These are phyloP conservation scores for Volucella inflata DNA, from an alignment of 2,888 invertebrate species.

Conservation along the genomic window DNA sequence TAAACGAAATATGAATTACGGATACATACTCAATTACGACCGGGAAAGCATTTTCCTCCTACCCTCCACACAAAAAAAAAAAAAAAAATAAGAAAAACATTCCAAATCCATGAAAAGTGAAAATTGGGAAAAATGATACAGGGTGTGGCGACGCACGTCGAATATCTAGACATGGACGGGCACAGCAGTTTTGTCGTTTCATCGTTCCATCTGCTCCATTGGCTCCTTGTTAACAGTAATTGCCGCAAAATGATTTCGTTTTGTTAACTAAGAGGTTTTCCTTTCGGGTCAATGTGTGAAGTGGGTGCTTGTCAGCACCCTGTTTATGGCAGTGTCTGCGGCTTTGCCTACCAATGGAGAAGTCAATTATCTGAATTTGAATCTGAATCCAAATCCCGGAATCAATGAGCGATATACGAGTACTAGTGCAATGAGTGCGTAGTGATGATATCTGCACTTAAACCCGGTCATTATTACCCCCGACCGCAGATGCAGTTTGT, in stretches of 20 bases:
- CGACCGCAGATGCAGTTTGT: slow-evolving; percentile 71
- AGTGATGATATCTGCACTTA: slow-evolving; percentile 75
- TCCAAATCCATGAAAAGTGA: slow-evolving; percentile 56
- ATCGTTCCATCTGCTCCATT: slow-evolving; percentile 73
- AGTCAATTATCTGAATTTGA: slow-evolving; percentile 62
- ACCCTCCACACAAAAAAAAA: no score
- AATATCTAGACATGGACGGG: no score
- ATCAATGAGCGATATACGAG: slow-evolving; percentile 70
- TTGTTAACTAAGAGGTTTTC: slow-evolving; percentile 73
- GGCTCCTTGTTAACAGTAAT: slow-evolving; percentile 76
- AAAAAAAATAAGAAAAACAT: slow-evolving; percentile 48
- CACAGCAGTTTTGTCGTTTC: slow-evolving; percentile 10
- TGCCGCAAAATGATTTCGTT: slow-evolving; percentile 74
- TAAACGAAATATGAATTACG: slow-evolving; percentile 49
- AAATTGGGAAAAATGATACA: slow-evolving; percentile 17
- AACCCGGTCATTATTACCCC: slow-evolving; percentile 71
- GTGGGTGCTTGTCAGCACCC: slow-evolving; percentile 69
- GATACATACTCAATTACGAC: slow-evolving; percentile 15
- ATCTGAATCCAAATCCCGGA: slow-evolving; percentile 22
- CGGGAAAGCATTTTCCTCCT: slow-evolving; percentile 38
- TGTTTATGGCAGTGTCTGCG: slow-evolving; percentile 36
- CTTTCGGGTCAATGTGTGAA: slow-evolving; percentile 73
- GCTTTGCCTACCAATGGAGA: slow-evolving; percentile 54
- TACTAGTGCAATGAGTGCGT: slow-evolving; percentile 72
- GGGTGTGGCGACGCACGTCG: slow-evolving; percentile 43